Percentiles rank a stretch among this genome's conserved stretches.
These are phyloP conservation scores for Schrankia costaestrigalis DNA, from an alignment of 2,888 invertebrate species.

Conservation along the genomic window DNA sequence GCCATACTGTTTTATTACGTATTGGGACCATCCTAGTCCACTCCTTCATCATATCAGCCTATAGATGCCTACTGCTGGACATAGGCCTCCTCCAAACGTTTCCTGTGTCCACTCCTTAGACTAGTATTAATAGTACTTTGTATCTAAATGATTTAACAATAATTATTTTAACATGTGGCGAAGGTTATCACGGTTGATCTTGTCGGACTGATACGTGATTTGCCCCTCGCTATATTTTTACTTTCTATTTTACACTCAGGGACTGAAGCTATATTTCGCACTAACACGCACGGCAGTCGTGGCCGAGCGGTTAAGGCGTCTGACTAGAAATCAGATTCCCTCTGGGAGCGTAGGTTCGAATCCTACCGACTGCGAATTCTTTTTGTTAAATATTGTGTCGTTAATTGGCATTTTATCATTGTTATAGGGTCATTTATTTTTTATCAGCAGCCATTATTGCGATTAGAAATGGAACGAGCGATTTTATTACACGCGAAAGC, in stretches of 20 bases:
- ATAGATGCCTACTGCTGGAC: background rate
- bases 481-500: conserved; percentile 39
- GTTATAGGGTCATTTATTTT: conserved; percentile 35
- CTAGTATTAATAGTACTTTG: too few relatives aligned
- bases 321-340: conserved; percentile 95
- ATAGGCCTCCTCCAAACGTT: background rate
- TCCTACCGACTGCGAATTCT: conserved; percentile 87
- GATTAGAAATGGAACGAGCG: conserved; percentile 25
- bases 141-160: too few relatives aligned
- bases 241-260: too few relatives aligned
- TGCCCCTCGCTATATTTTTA: too few relatives aligned
- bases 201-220: too few relatives aligned
- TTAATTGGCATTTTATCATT: conserved; percentile 27
- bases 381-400: conserved; percentile 22
- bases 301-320: conserved; percentile 94
- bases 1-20: background rate
- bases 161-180: too few relatives aligned
- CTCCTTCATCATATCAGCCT: background rate
- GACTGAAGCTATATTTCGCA: conserved; percentile 8
- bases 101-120: too few relatives aligned
- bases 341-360: conserved; percentile 95
- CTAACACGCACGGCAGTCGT: conserved; percentile 80
- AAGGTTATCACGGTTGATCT: too few relatives aligned
- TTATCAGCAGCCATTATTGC: conserved; percentile 31
- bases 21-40: background rate